A percentile compares a stretch with the other conserved stretches of the same genome.
Conservation (phyloP, 2,797 vertebrate species). For the Remorina albescens region DNA sequence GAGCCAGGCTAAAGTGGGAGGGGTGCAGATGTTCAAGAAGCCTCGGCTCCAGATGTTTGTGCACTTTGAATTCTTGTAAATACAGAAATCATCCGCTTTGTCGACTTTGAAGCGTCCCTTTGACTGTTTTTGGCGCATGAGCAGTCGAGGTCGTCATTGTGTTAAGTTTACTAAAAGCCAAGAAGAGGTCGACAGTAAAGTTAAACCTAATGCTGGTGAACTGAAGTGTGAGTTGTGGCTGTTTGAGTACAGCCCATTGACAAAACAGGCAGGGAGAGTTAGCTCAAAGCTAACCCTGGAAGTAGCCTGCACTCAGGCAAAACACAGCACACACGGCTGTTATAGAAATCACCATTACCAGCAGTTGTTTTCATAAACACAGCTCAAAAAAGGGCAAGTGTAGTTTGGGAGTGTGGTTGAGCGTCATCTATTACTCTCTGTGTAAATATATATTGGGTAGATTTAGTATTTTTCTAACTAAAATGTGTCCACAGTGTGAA, state of each 20-base stretch:
- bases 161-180: background rate
- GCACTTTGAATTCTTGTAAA: constrained; percentile 59
- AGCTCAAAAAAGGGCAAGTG: background rate
- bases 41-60: constrained; percentile 83
- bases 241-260: background rate
- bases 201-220: background rate
- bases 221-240: background rate
- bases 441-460: background rate
- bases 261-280: background rate
- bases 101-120: constrained; percentile 30
- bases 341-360: background rate
- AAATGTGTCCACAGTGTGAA: background rate
- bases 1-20: constrained; percentile 83
- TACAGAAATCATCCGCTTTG: constrained; percentile 27
- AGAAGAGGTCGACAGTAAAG: background rate
- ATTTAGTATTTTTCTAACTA: background rate
- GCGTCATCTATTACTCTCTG: background rate
- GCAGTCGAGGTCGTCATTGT: fast-evolving
- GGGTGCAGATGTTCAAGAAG: constrained; percentile 81
- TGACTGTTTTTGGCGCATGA: background rate
- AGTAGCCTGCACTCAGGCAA: background rate
- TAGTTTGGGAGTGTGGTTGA: background rate
- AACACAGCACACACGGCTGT: background rate
- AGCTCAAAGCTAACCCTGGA: constrained; percentile 9
- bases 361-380: background rate